Evolutionary conservation across 53 echinoderm and acorn worm genomes (phyloP), one percentile per base, ranked within the genome.

Genomic region (Zoroaster sp.): DNA sequence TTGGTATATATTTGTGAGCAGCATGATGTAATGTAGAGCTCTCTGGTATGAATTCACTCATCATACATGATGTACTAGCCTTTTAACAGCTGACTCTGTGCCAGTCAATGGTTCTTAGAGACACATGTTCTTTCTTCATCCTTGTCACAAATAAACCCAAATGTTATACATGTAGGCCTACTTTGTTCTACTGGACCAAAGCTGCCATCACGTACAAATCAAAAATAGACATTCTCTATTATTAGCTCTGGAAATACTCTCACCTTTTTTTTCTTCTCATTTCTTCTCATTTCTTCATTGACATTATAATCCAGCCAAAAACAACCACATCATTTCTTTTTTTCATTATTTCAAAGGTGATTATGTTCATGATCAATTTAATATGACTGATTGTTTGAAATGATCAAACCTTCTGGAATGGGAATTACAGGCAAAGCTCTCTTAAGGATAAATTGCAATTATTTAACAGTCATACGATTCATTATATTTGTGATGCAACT

Each of bases 1-100:
- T 18, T 55, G n/a, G 28, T 18, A 23, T 23, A 13, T 12, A 53
- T 42, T 18, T 49, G 51, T 1, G 11, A 68, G 44, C 82, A 66
- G 43, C 82, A 1, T 82, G 66, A 28, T 37, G 67, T 81, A 81
- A 43, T 52, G 66, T 40, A 41, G 45, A 82, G 41, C 66, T 65
- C 66, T 82, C 81, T 66, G 42, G 67, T 28, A 45, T 41, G 35
- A 6, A 51, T 79, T 41, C 15, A 28, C 23, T 21, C 55, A 51
- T 55, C 55, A 15, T 35, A 35, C n/a, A n/a, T n/a, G n/a, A n/a
- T n/a, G n/a, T n/a, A n/a, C 21, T 78, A 36, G 17, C 78, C 67
- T 42, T 66, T 15, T 30, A 81, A n/a, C 40, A 81, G 4, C 79
- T 41, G 41, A 35, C 5, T 32, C 17, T n/a, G n/a, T n/a, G n/a